Conservation (phyloP, 1,140 invertebrate species). For the Archivesica marissinica region DNA sequence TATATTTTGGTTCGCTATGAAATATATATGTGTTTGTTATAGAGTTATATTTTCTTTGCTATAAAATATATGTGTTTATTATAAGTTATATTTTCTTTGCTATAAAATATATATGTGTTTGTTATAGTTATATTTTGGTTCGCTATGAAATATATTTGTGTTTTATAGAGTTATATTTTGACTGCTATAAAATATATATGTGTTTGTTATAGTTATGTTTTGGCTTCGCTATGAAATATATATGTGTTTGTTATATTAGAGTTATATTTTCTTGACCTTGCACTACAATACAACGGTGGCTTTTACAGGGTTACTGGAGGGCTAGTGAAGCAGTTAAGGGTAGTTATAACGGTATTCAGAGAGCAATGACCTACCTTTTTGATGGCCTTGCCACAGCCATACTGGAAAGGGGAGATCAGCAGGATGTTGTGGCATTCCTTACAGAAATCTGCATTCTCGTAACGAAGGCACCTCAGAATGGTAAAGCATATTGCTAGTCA, state of each 20-base stretch:
- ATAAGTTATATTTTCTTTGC: no score
- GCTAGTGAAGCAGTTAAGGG: slow-evolving; percentile 31
- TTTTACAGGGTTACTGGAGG: slow-evolving; percentile 44
- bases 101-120: no score
- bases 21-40: no score
- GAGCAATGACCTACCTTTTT: slow-evolving; percentile 6
- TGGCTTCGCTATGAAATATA: neutral
- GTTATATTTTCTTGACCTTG: neutral
- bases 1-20: no score
- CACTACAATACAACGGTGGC: no score
- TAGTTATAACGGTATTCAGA: slow-evolving; percentile 21
- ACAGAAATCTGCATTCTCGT: slow-evolving; percentile 26
- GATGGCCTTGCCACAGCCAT: neutral
- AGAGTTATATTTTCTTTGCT: no score
- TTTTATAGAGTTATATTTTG: no score
- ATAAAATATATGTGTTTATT: no score
- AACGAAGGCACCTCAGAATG: slow-evolving; percentile 5
- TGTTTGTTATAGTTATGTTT: neutral
- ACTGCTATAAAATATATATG: no score
- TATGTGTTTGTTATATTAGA: neutral
- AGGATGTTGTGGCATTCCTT: slow-evolving; percentile 27
- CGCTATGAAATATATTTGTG: no score
- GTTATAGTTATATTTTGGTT: no score
- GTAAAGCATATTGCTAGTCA: no score
- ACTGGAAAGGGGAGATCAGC: neutral